A percentile compares a stretch with the other conserved stretches of the same genome.
Evolutionary conservation across 2,888 invertebrate genomes (phyloP).

Genomic region (Opisthograptis luteolata): DNA sequence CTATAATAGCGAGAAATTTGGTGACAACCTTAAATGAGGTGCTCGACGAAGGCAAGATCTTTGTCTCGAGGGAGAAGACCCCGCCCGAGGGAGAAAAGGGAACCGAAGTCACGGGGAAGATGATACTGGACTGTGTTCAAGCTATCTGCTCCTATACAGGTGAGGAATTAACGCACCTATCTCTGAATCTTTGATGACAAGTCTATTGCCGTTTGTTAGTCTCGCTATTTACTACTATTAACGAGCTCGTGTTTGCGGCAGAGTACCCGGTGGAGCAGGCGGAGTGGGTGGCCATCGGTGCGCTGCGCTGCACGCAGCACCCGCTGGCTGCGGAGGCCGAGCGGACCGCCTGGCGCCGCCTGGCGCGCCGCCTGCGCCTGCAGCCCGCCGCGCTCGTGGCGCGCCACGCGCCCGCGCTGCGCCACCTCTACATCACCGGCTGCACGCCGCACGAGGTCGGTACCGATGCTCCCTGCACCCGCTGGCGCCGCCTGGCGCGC

Average conservation of each 20-base stretch:
- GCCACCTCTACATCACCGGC: conserved; percentile 85
- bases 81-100: conserved; percentile 64
- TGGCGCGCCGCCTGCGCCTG: conserved; percentile 83
- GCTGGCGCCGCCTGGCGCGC: too few relatives aligned
- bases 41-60: conserved; percentile 85
- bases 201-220: too few relatives aligned
- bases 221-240: too few relatives aligned
- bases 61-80: conserved; percentile 62
- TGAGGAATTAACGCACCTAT: too few relatives aligned
- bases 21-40: conserved; percentile 87
- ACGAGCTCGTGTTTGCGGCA: conserved; percentile 58
- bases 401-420: conserved; percentile 83
- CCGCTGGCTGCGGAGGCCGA: conserved; percentile 85
- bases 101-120: conserved; percentile 80
- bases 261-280: conserved; percentile 86
- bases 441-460: conserved; percentile 66
- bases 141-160: conserved; percentile 80
- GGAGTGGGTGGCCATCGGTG: conserved; percentile 86
- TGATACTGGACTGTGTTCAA: conserved; percentile 81
- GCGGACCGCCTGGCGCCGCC: conserved; percentile 88
- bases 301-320: conserved; percentile 90
- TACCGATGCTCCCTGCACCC: background rate
- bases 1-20: conserved; percentile 85
- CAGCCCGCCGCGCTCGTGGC: conserved; percentile 85
- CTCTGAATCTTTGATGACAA: too few relatives aligned